phyloP scores from a whole-genome alignment of 2,888 invertebrate species.

The Octodonta nipae region DNA sequence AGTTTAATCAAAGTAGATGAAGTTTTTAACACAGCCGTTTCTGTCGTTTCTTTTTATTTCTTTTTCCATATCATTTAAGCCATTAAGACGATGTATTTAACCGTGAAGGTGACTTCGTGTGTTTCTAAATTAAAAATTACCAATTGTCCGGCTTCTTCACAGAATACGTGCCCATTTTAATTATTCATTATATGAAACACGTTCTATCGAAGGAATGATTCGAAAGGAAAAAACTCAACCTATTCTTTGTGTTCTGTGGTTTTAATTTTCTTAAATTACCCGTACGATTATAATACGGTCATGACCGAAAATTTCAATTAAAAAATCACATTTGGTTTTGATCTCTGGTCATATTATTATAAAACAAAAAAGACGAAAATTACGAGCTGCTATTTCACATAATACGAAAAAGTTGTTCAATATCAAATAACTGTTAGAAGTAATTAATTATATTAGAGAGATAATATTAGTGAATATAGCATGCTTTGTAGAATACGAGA shows the following conservation, averaged over 20 bases:
- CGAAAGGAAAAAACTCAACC: slow-evolving; percentile 8
- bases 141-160: slow-evolving; percentile 15
- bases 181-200: slow-evolving; percentile 18
- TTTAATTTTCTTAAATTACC: slow-evolving; percentile 19
- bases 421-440: too few relatives aligned
- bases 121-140: slow-evolving; percentile 26
- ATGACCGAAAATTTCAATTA: slow-evolving; percentile 19
- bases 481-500: too few relatives aligned
- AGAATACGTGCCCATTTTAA: slow-evolving; percentile 19
- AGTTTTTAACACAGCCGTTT: slow-evolving; percentile 15
- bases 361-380: too few relatives aligned
- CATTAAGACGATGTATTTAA: slow-evolving; percentile 24
- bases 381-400: too few relatives aligned
- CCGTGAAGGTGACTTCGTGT: slow-evolving; percentile 26
- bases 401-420: too few relatives aligned
- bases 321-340: slow-evolving; percentile 17
- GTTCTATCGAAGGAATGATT: slow-evolving; percentile 10
- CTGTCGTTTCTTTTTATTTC: slow-evolving; percentile 7
- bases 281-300: slow-evolving; percentile 14
- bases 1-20: slow-evolving; percentile 19
- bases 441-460: too few relatives aligned
- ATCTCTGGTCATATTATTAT: too few relatives aligned
- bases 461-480: too few relatives aligned
- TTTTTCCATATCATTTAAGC: slow-evolving; percentile 11
- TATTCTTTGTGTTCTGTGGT: slow-evolving; percentile 18